Conservation (phyloP, 2,888 invertebrate genomes). For the Rhimphoctona megacephalus region DNA sequence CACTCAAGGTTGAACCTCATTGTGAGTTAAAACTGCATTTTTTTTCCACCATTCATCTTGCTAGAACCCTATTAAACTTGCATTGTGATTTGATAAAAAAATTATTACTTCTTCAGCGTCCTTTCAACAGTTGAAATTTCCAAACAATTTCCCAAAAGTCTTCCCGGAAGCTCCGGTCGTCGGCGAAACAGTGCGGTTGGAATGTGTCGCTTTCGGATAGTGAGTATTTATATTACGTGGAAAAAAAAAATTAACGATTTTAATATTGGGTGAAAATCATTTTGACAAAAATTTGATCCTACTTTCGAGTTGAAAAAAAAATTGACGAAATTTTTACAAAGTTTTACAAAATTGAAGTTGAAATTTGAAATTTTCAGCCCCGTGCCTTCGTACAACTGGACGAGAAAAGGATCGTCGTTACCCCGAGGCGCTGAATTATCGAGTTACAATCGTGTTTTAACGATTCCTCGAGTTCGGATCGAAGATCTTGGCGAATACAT, state of each 20-base stretch:
- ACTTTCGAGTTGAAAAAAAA: background rate
- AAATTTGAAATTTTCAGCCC: slow-evolving; percentile 86
- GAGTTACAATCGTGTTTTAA: slow-evolving; percentile 94
- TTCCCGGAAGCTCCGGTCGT: slow-evolving; percentile 97
- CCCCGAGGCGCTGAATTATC: slow-evolving; percentile 90
- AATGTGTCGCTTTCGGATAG: slow-evolving; percentile 98
- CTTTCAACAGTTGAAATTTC: slow-evolving; percentile 95
- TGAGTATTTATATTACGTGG: slow-evolving; percentile 83
- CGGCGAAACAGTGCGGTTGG: slow-evolving; percentile 95
- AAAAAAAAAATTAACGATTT: too few species aligned
- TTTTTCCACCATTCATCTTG: background rate
- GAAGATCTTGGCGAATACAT: slow-evolving; percentile 97
- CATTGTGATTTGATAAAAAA: background rate
- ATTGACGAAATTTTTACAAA: too few species aligned
- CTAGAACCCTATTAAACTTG: background rate
- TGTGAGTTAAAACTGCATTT: slow-evolving; percentile 85
- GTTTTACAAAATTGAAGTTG: background rate
- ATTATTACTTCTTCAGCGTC: slow-evolving; percentile 86
- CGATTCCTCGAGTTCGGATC: slow-evolving; percentile 94
- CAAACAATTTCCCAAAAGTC: slow-evolving; percentile 97
- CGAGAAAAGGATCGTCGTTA: slow-evolving; percentile 90
- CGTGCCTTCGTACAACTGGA: slow-evolving; percentile 97
- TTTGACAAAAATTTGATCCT: background rate
- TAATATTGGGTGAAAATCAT: too few species aligned
- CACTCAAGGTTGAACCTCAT: slow-evolving; percentile 92